Evolutionary conservation across 1,140 invertebrate species (phyloP).

Genomic region (Leptoteleia sp.): DNA sequence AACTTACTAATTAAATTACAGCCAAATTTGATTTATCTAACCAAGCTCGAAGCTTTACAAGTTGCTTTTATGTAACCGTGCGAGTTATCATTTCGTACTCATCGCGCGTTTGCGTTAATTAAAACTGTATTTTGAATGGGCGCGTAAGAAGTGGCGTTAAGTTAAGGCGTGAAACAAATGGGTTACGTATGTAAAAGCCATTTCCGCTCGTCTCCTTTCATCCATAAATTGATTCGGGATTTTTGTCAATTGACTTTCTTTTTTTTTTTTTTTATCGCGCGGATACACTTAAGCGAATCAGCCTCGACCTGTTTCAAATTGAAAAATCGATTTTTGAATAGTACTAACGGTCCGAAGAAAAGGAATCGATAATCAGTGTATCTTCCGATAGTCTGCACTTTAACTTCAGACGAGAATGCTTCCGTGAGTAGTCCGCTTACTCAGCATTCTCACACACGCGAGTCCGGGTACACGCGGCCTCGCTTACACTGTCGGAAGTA

Average conservation of each 20-base stretch:
- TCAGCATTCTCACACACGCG: slow-evolving; percentile 41
- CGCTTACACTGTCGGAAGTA: slow-evolving; percentile 38
- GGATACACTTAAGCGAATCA: background rate
- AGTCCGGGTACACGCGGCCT: slow-evolving; percentile 16
- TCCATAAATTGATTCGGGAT: too few relatives aligned
- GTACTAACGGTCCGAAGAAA: slow-evolving; percentile 28
- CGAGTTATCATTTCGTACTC: slow-evolving; percentile 12
- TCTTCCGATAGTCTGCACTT: slow-evolving; percentile 52
- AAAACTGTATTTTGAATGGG: background rate
- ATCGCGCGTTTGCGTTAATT: slow-evolving; percentile 9
- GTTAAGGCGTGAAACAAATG: background rate
- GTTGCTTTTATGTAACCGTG: slow-evolving; percentile 5
- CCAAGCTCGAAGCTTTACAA: slow-evolving; percentile 20
- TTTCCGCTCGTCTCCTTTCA: too few relatives aligned
- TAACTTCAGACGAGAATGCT: slow-evolving; percentile 42
- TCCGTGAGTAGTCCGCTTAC: slow-evolving; percentile 48
- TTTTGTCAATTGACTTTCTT: too few relatives aligned
- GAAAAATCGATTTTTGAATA: slow-evolving; percentile 33
- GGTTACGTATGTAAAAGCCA: too few relatives aligned
- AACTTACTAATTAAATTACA: slow-evolving; percentile 36
- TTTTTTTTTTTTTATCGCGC: background rate
- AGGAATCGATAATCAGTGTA: slow-evolving; percentile 49
- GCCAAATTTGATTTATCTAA: slow-evolving; percentile 26
- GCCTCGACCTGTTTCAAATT: slow-evolving; percentile 4
- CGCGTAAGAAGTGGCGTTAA: background rate